phyloP scores from a whole-genome alignment of 2,113 vertebrate genomes.

The Cairina moschata region DNA sequence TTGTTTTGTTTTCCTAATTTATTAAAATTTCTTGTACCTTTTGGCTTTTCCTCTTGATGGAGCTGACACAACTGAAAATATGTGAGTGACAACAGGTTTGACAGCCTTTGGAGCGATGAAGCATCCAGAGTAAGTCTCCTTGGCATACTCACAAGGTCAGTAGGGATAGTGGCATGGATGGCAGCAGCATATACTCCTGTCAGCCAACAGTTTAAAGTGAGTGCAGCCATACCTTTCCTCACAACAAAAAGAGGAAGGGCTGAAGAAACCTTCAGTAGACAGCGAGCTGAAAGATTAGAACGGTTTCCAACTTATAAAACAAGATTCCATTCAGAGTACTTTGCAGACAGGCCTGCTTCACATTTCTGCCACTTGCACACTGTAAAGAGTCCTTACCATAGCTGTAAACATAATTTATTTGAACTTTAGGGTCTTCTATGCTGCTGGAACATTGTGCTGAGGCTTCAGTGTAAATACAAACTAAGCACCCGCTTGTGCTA shows the following conservation, averaged over 20 bases:
- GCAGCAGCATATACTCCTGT: slow-evolving; percentile 4
- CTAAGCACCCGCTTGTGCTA: background rate
- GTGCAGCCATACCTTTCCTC: slow-evolving; percentile 13
- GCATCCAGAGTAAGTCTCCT: background rate
- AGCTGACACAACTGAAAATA: background rate
- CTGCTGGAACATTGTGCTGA: background rate
- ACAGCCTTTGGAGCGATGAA: slow-evolving; percentile 12
- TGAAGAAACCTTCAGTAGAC: background rate
- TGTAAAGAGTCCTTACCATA: background rate
- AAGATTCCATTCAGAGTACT: background rate
- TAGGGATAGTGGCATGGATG: background rate
- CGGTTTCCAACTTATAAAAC: slow-evolving; percentile 12
- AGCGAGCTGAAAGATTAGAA: background rate
- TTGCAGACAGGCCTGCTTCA: background rate
- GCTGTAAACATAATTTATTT: slow-evolving; percentile 5
- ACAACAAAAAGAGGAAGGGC: background rate
- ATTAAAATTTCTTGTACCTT: background rate
- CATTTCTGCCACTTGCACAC: background rate
- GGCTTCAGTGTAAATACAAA: background rate
- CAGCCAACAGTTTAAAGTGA: slow-evolving; percentile 17
- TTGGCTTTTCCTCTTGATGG: background rate
- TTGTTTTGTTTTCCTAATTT: background rate
- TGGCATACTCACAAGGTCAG: background rate
- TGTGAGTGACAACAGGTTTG: slow-evolving; percentile 36
- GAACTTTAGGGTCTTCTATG: background rate